Base-by-base conservation (phyloP, 2,797 vertebrate species). In the Natrix natrix region DNA sequence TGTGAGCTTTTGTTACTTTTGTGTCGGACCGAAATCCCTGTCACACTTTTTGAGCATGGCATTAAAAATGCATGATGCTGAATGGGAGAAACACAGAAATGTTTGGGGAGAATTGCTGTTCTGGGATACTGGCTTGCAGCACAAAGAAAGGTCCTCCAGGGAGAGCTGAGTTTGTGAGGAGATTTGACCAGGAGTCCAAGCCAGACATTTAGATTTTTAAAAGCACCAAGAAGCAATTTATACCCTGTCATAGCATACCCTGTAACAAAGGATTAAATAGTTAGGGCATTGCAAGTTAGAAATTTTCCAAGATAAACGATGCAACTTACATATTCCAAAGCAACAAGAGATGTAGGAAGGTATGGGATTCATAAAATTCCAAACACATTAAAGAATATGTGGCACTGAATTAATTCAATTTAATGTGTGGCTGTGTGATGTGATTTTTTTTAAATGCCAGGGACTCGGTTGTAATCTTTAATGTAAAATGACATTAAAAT, bases 1-100 rank as follows among this genome's bases (percentile, higher is more conserved):
- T 98, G 98, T 92, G 97, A 97, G 88, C 95, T 97, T 95, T 98
- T 98, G 93, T 95, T 98, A 97, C 98, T 98, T 98, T 99, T 99
- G 94, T 98, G 98, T 94, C 99, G 97, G 87, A 97, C 87, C 43
- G 97, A 97, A 98, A 96, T 91, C 56, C 97, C 93, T 24, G 96
- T 96, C 61, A 95, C 55, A 93, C 52, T 94, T 94, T 96, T 94
- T 61, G 95, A 95, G 78, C 94, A 96, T 20, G 95, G 95, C 95
- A 96, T 95, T 93, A 97, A 93, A 95, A 96, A 94, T 8, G 93
- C 88, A 91, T 93, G 87, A 86, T 95, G 69, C 92, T 95, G 97
- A 89, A 95, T 86, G 12, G 96, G 96, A 86, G 96, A 96, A 94
- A 96, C 59, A 86, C 88, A 95, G 86, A 97, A 94, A 86, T 94